These are phyloP conservation scores for Lasiurus borealis DNA, from an alignment of 2,113 vertebrate genomes.

Conservation along the genomic window DNA sequence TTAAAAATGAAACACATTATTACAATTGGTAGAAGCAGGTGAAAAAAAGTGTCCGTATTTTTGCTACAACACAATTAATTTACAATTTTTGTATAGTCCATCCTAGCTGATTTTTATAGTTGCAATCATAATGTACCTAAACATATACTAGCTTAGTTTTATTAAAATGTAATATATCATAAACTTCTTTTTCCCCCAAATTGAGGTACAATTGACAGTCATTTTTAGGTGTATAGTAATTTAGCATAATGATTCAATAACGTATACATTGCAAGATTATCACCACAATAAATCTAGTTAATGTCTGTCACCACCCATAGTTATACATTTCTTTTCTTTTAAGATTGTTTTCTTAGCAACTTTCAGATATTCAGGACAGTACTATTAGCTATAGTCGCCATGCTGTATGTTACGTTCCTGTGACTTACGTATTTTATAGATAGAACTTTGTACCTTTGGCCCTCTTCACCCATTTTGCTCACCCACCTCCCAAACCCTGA, in stretches of 20 bases:
- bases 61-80: not conserved
- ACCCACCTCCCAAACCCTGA: not conserved
- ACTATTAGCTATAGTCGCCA: not conserved
- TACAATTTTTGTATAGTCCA: not conserved
- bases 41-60: not conserved
- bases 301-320: not conserved
- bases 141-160: not conserved
- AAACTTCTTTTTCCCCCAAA: not conserved
- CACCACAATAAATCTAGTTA: not conserved
- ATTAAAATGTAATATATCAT: not conserved
- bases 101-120: conserved; percentile 4
- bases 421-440: conserved; percentile 13
- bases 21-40: not conserved
- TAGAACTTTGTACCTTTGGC: not conserved
- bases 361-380: not conserved
- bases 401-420: not conserved
- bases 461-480: not conserved
- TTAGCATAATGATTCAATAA: not conserved
- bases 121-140: not conserved
- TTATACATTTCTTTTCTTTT: not conserved
- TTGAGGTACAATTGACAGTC: not conserved
- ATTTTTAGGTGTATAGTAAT: not conserved
- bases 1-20: not conserved
- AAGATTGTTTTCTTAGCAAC: not conserved
- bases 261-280: not conserved